These are phyloP conservation scores for Lepus europaeus DNA, from an alignment of 2,113 vertebrate genomes.

Conservation along the genomic window DNA sequence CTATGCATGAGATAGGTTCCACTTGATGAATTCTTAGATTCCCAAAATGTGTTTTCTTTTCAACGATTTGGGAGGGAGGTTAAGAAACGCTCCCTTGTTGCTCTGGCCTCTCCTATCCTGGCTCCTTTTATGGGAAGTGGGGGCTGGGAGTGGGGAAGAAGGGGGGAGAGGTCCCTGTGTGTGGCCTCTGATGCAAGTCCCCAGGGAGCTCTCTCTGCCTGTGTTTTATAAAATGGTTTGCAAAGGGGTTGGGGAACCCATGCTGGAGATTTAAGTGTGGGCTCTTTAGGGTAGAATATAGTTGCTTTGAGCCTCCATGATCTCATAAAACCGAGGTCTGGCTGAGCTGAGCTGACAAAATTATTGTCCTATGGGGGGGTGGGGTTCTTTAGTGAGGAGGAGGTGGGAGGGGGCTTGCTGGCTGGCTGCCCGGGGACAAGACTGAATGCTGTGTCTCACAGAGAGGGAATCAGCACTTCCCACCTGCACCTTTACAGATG, in stretches of 20 bases:
- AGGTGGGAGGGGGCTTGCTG: neutral
- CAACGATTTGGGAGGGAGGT: neutral
- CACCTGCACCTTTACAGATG: neutral
- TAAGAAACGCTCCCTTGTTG: neutral
- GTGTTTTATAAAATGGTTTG: conserved; percentile 69
- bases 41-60: neutral
- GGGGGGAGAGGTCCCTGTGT: neutral
- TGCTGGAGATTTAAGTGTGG: conserved; percentile 8
- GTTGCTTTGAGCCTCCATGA: conserved; percentile 75
- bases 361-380: conserved; percentile 66
- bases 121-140: neutral
- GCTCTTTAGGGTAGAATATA: conserved; percentile 64
- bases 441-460: neutral
- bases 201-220: conserved; percentile 63
- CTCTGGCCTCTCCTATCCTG: neutral
- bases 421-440: neutral
- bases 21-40: neutral
- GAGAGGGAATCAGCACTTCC: neutral
- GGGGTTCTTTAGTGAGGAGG: conserved; percentile 70
- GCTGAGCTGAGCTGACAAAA: conserved; percentile 53
- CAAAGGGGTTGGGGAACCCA: conserved; percentile 32
- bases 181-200: conserved; percentile 7
- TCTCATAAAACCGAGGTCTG: conserved; percentile 73
- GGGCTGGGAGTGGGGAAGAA: no score
- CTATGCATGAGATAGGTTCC: neutral